Percentiles rank a stretch among this genome's conserved stretches.
phyloP scores from a whole-genome alignment of 2,113 vertebrate genomes.

The Galbula dea region DNA sequence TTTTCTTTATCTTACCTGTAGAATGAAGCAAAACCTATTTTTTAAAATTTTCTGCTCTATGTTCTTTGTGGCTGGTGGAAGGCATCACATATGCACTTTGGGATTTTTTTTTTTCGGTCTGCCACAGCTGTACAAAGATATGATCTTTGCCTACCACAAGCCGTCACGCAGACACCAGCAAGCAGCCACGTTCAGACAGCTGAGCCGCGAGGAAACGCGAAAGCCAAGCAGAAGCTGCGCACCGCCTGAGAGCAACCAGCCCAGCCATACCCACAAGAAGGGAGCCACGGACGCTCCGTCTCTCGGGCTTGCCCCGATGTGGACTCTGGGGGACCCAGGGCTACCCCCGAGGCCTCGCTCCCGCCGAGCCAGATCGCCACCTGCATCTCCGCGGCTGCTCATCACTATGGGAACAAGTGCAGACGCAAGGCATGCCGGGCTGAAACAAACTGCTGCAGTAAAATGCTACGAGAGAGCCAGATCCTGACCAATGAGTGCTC shows the following conservation, averaged over 20 bases:
- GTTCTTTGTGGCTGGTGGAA: background rate
- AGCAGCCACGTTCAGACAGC: background rate
- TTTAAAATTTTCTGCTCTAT: rapidly evolving
- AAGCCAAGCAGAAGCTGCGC: too few species aligned
- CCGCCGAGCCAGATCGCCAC: rapidly evolving
- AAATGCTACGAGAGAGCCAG: conserved; percentile 1
- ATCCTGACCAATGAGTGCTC: background rate
- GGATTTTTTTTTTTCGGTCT: background rate
- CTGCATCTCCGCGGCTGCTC: rapidly evolving
- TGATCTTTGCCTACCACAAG: background rate
- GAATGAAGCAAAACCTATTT: background rate
- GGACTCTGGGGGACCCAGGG: rapidly evolving
- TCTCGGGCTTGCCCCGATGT: rapidly evolving
- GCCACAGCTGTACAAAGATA: background rate
- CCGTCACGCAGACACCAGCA: rapidly evolving
- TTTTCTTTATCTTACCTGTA: background rate
- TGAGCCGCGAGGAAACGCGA: background rate
- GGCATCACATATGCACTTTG: background rate
- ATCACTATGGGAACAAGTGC: background rate
- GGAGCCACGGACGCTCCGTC: rapidly evolving
- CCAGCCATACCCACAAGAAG: rapidly evolving
- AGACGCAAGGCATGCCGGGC: conserved; percentile 69
- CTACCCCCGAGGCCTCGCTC: background rate
- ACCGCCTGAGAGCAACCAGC: rapidly evolving
- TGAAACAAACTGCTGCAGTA: conserved; percentile 76